These are phyloP conservation scores for Cottus gobio DNA, from an alignment of 2,113 vertebrate species.

Conservation along the genomic window DNA sequence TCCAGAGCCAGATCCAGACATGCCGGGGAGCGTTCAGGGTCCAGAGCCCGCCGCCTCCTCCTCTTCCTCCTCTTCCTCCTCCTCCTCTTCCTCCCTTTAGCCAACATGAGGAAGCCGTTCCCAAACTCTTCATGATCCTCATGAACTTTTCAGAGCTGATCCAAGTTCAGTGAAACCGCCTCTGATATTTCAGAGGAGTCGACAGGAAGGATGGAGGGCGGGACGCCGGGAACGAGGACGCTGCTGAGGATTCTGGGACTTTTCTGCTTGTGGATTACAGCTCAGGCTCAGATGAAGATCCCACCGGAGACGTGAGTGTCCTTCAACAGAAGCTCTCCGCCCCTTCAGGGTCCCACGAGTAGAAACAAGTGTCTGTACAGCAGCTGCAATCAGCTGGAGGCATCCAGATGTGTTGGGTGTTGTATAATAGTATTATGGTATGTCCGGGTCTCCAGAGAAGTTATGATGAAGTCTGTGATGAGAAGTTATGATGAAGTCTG, in stretches of 20 bases:
- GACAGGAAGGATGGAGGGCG: slow-evolving; percentile 47
- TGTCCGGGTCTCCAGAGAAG: no score
- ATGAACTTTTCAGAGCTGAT: slow-evolving; percentile 18
- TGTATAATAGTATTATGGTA: no score
- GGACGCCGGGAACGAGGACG: slow-evolving; percentile 49
- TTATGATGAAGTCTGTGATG: no score
- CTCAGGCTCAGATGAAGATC: slow-evolving; percentile 87
- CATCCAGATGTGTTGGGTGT: no score
- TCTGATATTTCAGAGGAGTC: neutral
- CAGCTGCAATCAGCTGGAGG: no score
- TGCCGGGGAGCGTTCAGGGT: slow-evolving; percentile 5
- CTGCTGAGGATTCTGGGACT: slow-evolving; percentile 77
- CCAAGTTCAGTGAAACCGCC: slow-evolving; percentile 3
- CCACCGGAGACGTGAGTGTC: slow-evolving; percentile 92
- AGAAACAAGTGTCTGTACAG: no score
- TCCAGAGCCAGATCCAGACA: neutral
- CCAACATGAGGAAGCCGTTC: slow-evolving; percentile 64
- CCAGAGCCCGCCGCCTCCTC: neutral
- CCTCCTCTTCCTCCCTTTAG: neutral
- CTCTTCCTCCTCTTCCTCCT: neutral
- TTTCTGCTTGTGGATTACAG: slow-evolving; percentile 74
- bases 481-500: no score
- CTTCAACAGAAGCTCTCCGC: neutral
- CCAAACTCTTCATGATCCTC: slow-evolving; percentile 33
- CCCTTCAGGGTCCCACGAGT: no score